These are phyloP conservation scores for Palythoa grandiflora DNA, from an alignment of 92 coral and sea anemone genomes.

Conservation along the genomic window DNA sequence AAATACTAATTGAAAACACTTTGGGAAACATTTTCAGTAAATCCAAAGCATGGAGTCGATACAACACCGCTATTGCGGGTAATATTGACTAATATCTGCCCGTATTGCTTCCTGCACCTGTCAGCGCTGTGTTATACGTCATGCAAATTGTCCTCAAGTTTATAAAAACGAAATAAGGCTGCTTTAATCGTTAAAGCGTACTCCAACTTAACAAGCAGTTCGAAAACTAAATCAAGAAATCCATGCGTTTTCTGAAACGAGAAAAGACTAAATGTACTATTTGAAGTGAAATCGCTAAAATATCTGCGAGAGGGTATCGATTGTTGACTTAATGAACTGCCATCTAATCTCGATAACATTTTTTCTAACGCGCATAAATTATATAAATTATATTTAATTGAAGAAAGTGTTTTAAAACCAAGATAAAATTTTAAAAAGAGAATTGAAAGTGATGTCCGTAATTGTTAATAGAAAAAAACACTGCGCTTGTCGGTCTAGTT, in stretches of 20 bases:
- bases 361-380: constrained; percentile 6
- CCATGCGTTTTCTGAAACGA: not conserved
- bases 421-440: not conserved
- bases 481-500: not conserved
- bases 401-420: not conserved
- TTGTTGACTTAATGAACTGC: not conserved
- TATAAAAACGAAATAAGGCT: not conserved
- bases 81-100: not conserved
- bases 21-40: not conserved
- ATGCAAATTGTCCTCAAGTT: not conserved
- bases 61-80: not conserved
- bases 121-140: not conserved
- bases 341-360: not conserved
- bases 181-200: not conserved
- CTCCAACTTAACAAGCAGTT: not conserved
- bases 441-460: constrained; percentile 18
- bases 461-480: constrained; percentile 8
- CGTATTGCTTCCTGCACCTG: constrained; percentile 11
- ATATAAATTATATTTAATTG: constrained; percentile 12
- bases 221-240: not conserved
- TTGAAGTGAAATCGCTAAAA: not conserved
- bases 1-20: not conserved
- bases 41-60: not conserved
- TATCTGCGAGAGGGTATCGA: not conserved
- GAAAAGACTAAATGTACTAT: not conserved